phyloP scores from a whole-genome alignment of 2,888 invertebrate species.

The Lasioglossum villosulum region DNA sequence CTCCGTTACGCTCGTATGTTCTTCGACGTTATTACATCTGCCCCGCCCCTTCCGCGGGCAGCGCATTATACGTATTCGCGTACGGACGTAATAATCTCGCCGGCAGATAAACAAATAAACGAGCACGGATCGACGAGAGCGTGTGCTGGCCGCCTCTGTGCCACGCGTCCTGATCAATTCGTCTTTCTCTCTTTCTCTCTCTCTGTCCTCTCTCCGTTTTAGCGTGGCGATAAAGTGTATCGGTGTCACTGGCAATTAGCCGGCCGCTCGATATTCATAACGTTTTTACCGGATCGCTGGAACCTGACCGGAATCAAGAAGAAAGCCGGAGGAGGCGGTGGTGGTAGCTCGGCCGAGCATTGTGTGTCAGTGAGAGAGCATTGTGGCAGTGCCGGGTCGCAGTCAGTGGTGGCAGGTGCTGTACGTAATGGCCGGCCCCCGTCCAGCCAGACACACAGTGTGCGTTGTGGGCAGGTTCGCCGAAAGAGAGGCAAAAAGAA shows the following conservation, averaged over 20 bases:
- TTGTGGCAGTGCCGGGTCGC: conserved; percentile 76
- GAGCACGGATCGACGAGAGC: neutral
- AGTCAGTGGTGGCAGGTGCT: conserved; percentile 82
- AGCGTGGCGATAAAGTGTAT: conserved; percentile 13
- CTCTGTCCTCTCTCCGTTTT: too few species aligned
- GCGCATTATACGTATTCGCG: neutral
- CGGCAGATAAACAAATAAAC: conserved; percentile 18
- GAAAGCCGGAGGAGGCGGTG: neutral
- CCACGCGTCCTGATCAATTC: conserved; percentile 19
- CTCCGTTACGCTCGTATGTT: conserved; percentile 17
- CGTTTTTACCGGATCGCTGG: conserved; percentile 22
- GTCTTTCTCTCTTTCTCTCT: neutral
- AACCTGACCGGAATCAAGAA: conserved; percentile 44
- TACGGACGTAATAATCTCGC: conserved; percentile 6
- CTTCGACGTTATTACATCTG: neutral
- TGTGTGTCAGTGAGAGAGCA: conserved; percentile 69
- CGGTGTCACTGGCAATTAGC: conserved; percentile 26
- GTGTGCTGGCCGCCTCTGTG: neutral
- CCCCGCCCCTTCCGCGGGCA: conserved; percentile 16
- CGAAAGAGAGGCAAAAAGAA: conserved; percentile 47
- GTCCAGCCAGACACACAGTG: conserved; percentile 59
- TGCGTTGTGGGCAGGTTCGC: conserved; percentile 67
- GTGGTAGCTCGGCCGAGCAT: conserved; percentile 51
- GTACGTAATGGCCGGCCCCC: conserved; percentile 79
- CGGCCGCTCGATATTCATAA: conserved; percentile 44